phyloP scores from a whole-genome alignment of 2,797 vertebrate genomes.

The Sciurus carolinensis region DNA sequence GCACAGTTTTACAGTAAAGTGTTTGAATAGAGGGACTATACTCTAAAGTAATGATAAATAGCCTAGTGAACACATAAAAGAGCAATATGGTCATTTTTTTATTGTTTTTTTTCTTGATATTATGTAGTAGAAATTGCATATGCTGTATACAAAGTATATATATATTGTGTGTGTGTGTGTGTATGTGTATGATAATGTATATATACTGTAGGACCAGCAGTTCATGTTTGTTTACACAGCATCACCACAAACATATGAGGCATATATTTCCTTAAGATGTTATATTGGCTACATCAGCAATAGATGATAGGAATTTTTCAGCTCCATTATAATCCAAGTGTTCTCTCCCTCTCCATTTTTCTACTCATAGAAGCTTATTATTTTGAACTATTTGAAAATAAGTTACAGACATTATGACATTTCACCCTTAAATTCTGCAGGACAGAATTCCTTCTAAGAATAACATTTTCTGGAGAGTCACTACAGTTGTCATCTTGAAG shows the following conservation, averaged over 20 bases:
- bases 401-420: neutral
- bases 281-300: neutral
- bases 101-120: neutral
- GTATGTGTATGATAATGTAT: too few relatives aligned
- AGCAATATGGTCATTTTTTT: neutral
- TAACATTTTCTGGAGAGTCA: neutral
- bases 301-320: neutral
- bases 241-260: neutral
- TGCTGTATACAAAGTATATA: neutral
- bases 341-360: neutral
- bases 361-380: neutral
- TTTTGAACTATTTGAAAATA: constrained; percentile 8
- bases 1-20: neutral
- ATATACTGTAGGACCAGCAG: neutral
- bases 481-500: neutral
- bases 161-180: too few relatives aligned
- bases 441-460: neutral
- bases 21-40: neutral
- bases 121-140: neutral
- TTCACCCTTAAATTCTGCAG: neutral
- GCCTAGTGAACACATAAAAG: neutral
- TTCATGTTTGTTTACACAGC: neutral
- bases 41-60: neutral
- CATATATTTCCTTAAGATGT: neutral
- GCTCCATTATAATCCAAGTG: neutral